Evolutionary conservation across 2,113 vertebrate genomes (phyloP).

Genomic region (Polyodon spathula): DNA sequence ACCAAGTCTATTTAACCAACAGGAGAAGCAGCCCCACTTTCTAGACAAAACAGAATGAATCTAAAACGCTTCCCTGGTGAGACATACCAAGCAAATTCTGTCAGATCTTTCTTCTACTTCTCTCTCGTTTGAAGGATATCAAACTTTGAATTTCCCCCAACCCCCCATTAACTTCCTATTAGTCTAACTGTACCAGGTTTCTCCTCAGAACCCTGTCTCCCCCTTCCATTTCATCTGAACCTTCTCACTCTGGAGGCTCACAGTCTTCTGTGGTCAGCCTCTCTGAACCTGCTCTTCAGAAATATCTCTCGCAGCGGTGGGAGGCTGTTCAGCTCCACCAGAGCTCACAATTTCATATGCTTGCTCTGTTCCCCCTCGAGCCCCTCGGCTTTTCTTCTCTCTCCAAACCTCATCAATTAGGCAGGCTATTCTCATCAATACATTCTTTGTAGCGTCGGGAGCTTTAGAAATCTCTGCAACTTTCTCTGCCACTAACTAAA

Average conservation of each 20-base stretch:
- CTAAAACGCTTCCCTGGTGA: neutral
- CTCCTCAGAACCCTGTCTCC: neutral
- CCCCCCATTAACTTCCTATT: neutral
- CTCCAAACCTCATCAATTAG: neutral
- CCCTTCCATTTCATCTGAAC: neutral
- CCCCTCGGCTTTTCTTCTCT: neutral
- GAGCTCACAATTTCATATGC: neutral
- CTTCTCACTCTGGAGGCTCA: neutral
- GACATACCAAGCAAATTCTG: neutral
- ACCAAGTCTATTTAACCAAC: neutral
- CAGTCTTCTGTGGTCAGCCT: neutral
- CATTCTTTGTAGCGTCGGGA: neutral
- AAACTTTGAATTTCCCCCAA: neutral
- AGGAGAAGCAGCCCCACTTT: neutral
- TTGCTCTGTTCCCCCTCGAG: neutral
- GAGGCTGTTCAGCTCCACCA: neutral
- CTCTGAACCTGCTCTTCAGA: neutral
- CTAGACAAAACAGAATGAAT: neutral
- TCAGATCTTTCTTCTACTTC: neutral
- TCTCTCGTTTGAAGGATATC: neutral
- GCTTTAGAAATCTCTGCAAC: neutral
- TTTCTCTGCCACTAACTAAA: neutral
- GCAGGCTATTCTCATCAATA: neutral
- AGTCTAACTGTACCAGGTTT: neutral
- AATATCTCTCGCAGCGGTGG: neutral